Evolutionary conservation across 2,888 invertebrate genomes (phyloP), one percentile per base, ranked within the genome.

Genomic region (Augiades crinisus): DNA sequence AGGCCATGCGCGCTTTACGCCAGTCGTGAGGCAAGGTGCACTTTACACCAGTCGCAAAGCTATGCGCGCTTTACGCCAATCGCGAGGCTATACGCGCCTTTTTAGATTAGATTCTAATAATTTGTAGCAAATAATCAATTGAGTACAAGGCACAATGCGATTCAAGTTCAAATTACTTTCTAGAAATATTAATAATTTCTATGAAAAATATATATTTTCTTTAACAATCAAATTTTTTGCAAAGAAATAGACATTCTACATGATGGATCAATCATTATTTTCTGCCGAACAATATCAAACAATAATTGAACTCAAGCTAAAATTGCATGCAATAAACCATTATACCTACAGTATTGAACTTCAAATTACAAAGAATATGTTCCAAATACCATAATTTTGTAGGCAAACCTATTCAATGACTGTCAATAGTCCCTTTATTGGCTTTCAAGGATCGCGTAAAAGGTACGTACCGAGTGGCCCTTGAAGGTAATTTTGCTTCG

Each of bases 401-500:
- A 3, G 22, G 2, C 22, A 8, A 2, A 24, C 5, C 30, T 33
- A 14, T 33, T 33, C 31, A 33, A 24, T 24, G 14, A 5, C 31
- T 33, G 31, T 33, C 31, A 33, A 33, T 10, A 7, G 31, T 27
- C 10, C 10, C 19, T 4, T 19, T 24, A 33, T 33, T 33, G 31
- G 13, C 31, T 33, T 13, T 33, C n/a, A 21, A 21, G 19, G 37
- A 3, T 21, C 37, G 10, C 10, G 27, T 27, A 12, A 8, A 36
- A 37, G 12, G 12, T 17, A 27, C 27, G 12, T 17, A 27, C 27
- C 5, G 37, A 27, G 54, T 51, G 27, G 55, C 37, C 47, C 43
- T 37, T 49, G 36, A 34, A 21, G 21, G 37, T 47, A 47, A 51
- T 59, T 57, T 57, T 54, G 44, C 43, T 52, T 40, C 24, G 41